These are phyloP conservation scores for Helarctos malayanus DNA, from an alignment of 2,797 vertebrate genomes.

Conservation along the genomic window DNA sequence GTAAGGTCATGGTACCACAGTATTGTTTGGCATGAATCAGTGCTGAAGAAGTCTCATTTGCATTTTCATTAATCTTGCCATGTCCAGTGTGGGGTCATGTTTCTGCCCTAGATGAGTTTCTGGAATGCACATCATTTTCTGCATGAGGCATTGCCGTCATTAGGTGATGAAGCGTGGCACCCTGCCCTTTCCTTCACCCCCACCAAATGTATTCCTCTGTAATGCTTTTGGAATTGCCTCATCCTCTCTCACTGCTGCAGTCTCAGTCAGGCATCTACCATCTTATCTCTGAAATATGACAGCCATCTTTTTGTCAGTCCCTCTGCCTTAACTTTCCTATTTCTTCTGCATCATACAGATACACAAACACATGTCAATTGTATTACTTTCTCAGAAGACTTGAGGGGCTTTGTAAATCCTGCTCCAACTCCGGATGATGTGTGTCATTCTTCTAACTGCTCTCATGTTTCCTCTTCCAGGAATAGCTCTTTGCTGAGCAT, in stretches of 20 bases:
- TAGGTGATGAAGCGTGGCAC: background rate
- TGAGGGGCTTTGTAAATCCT: background rate
- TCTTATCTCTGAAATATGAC: background rate
- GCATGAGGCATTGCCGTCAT: background rate
- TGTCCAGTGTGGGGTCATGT: background rate
- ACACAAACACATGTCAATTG: background rate
- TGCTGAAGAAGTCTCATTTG: conserved; percentile 34
- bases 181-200: background rate
- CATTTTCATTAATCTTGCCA: conserved; percentile 56
- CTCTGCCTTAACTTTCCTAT: background rate
- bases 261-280: background rate
- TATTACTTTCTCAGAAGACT: background rate
- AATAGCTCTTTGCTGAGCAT: background rate
- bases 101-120: conserved; percentile 24
- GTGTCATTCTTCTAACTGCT: background rate
- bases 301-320: background rate
- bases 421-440: background rate
- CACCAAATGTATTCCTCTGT: background rate
- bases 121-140: conserved; percentile 35
- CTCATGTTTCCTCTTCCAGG: background rate
- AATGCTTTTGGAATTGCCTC: background rate
- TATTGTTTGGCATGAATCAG: conserved; percentile 19
- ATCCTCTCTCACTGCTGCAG: background rate
- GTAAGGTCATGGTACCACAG: background rate
- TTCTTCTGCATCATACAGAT: background rate